Percentiles rank a stretch among this genome's conserved stretches.
phyloP scores from a whole-genome alignment of 2,888 invertebrate genomes.

The Dermolepida albohirtum region DNA sequence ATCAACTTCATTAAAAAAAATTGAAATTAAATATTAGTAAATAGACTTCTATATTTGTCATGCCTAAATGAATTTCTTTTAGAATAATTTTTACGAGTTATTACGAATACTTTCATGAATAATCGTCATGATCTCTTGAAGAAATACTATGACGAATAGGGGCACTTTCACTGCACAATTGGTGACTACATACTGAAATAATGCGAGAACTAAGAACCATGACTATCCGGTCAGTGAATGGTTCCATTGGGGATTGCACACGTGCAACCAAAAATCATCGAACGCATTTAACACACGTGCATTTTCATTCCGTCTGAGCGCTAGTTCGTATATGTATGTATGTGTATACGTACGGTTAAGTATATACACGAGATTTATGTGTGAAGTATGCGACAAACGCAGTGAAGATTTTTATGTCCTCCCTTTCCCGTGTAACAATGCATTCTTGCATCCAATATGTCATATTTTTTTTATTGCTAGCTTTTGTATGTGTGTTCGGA shows the following conservation, averaged over 20 bases:
- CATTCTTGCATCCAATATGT: slow-evolving; percentile 36
- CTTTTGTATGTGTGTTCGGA: slow-evolving; percentile 18
- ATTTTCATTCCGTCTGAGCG: slow-evolving; percentile 21
- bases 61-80: too few species aligned
- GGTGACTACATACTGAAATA: too few species aligned
- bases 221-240: slow-evolving; percentile 4
- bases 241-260: slow-evolving; percentile 26
- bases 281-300: slow-evolving; percentile 32
- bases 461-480: slow-evolving; percentile 33
- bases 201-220: neutral
- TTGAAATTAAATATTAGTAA: too few species aligned
- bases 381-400: slow-evolving; percentile 27
- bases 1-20: too few species aligned
- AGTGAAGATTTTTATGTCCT: slow-evolving; percentile 27
- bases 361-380: slow-evolving; percentile 29
- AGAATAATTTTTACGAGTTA: too few species aligned
- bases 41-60: too few species aligned
- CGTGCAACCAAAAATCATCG: slow-evolving; percentile 32
- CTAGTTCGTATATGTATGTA: neutral
- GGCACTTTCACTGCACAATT: slow-evolving; percentile 3
- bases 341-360: too few species aligned
- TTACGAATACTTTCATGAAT: neutral
- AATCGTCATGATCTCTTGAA: neutral
- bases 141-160: slow-evolving; percentile 10
- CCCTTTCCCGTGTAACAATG: slow-evolving; percentile 29